Evolutionary conservation across 2,888 invertebrate species (phyloP).

Genomic region (Plagodis pulveraria): DNA sequence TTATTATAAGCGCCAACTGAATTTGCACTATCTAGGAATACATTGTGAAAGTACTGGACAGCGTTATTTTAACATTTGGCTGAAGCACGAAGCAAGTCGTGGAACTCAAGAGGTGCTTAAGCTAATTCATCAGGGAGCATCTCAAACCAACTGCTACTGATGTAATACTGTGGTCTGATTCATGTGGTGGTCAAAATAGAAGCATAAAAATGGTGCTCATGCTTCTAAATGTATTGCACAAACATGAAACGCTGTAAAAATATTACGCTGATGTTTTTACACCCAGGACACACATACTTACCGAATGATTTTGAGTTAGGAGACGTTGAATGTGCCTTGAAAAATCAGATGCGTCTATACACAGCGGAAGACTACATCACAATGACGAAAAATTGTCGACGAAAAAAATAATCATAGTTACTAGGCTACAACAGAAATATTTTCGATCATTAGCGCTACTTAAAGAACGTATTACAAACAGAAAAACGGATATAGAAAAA

Average conservation of each 20-base stretch:
- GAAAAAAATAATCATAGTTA: background rate
- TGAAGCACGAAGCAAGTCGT: no score
- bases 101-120: no score
- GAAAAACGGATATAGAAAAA: background rate
- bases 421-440: background rate
- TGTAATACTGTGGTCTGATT: background rate
- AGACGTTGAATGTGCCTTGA: constrained; percentile 31
- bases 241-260: constrained; percentile 15
- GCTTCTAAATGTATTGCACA: constrained; percentile 22
- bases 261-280: constrained; percentile 14
- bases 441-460: background rate
- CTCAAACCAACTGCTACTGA: no score
- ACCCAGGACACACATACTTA: constrained; percentile 27
- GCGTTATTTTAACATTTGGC: no score
- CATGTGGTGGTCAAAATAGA: constrained; percentile 35
- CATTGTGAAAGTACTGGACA: no score
- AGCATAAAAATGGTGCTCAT: constrained; percentile 39
- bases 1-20: no score
- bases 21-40: no score
- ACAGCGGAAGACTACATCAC: background rate
- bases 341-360: constrained; percentile 3
- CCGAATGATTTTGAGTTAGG: constrained; percentile 36
- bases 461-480: background rate
- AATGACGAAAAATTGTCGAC: background rate
- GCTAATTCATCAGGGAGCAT: no score